Base-by-base conservation (phyloP, 2,797 vertebrate genomes). In the Enteromius thamalakanensis region DNA sequence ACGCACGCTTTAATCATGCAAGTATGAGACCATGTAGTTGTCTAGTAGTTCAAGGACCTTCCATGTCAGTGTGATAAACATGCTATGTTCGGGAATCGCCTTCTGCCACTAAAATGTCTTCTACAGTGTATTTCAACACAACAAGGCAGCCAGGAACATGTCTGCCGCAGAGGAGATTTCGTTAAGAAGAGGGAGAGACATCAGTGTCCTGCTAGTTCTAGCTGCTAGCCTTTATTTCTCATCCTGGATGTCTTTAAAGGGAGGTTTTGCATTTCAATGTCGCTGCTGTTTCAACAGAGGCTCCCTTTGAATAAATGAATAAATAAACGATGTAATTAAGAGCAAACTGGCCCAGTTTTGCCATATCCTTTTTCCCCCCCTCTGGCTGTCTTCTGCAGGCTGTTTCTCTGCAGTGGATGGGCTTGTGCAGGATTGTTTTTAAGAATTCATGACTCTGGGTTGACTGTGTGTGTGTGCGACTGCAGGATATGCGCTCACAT, bases 281-380 rank as follows among this genome's bases (percentile, higher is more conserved):
- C 88, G 85, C 89, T 91, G 89, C 91, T 90, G 91, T 86, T 87
- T 91, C 91, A 90, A 93, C 90, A 91, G 90, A 90, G 85, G 83
- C 86, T 88, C 37, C 32, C 85, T 87, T 90, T 92, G 94, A 93
- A 94, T 95, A 94, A 92, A 94, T 94, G 91, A 94, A 95, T 95
- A 95, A 92, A 92, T 93, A 92, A 93, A 88, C 84, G 45, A 65
- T 80, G 88, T 94, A 94, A 94, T 95, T 94, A 94, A 94, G 92
- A 92, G 90, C 89, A 93, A 93, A 93, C 91, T 91, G 92, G 91
- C 94, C 93, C 91, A 94, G 88, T 93, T 95, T 88, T 47, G 40
- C 49, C 23, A 79, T 85, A 87, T 69, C 23, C 62, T 79, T 65
- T 80, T 88, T 89, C 78, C 69, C 37, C 3, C 0, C 45, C n/a